Conservation (phyloP, 23 tunicate genomes). For the Corella eumyota region DNA sequence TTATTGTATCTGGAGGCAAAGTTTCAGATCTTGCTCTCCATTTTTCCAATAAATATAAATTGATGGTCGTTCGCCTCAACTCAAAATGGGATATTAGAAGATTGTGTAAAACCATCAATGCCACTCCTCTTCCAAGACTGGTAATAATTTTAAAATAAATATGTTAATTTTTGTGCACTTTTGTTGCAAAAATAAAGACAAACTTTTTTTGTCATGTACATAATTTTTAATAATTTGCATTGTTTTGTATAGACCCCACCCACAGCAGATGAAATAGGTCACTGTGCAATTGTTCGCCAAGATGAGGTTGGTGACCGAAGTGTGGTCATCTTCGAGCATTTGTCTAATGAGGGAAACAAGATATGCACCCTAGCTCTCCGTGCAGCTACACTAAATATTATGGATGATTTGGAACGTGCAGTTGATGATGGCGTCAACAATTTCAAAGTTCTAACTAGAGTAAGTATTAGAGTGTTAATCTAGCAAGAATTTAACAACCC, state of each 20-base stretch:
- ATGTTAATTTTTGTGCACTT: no score
- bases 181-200: no score
- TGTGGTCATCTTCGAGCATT: constrained; percentile 69
- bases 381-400: constrained; percentile 75
- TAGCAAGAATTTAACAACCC: not conserved
- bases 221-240: not conserved
- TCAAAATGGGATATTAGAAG: constrained; percentile 89
- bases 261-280: constrained; percentile 79
- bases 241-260: constrained; percentile 57
- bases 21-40: constrained; percentile 93
- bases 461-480: constrained; percentile 2
- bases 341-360: constrained; percentile 35
- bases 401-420: constrained; percentile 97
- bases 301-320: constrained; percentile 90
- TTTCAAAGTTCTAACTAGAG: constrained; percentile 86
- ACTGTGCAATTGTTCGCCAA: constrained; percentile 66
- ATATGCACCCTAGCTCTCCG: constrained; percentile 84
- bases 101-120: constrained; percentile 74
- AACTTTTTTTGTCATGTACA: no score
- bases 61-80: constrained; percentile 83
- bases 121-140: constrained; percentile 87
- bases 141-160: no score
- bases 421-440: constrained; percentile 99
- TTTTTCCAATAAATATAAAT: constrained; percentile 86
- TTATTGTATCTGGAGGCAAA: constrained; percentile 92